Percentiles rank a stretch among this genome's conserved stretches.
Conservation (phyloP, 2,888 invertebrate species). For the Gasteruption jaculator region DNA sequence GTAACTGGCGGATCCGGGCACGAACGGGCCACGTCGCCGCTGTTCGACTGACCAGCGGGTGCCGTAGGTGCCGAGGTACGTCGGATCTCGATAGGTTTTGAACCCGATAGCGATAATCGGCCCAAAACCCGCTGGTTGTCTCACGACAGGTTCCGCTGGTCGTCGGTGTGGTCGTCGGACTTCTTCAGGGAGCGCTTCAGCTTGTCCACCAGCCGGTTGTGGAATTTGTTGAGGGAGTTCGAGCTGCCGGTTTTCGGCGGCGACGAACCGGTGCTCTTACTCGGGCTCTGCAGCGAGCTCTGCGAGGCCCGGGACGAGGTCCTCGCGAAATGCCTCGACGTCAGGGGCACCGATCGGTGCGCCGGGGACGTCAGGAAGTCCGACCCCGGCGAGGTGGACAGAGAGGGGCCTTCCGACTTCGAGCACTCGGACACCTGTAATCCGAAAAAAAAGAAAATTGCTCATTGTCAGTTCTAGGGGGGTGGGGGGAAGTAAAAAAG, state of each 20-base stretch:
- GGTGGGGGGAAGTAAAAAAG: no score
- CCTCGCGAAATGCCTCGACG: slow-evolving; percentile 61
- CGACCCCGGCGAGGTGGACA: slow-evolving; percentile 64
- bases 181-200: slow-evolving; percentile 67
- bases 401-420: slow-evolving; percentile 69
- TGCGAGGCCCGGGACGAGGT: slow-evolving; percentile 62
- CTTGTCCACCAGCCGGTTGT: slow-evolving; percentile 75
- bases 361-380: slow-evolving; percentile 58
- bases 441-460: slow-evolving; percentile 21
- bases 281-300: slow-evolving; percentile 62
- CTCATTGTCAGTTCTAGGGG: no score
- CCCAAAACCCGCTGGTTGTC: slow-evolving; percentile 46
- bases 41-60: slow-evolving; percentile 14
- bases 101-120: slow-evolving; percentile 42
- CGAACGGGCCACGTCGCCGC: slow-evolving; percentile 34
- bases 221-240: slow-evolving; percentile 71
- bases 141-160: slow-evolving; percentile 50
- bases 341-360: slow-evolving; percentile 67
- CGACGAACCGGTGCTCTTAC: slow-evolving; percentile 64
- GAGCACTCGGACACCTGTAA: slow-evolving; percentile 64
- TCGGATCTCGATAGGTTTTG: slow-evolving; percentile 48
- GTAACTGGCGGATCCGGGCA: slow-evolving; percentile 40
- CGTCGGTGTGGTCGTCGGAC: slow-evolving; percentile 56
- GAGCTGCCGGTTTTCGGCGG: slow-evolving; percentile 59
- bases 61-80: slow-evolving; percentile 43